These are phyloP conservation scores for Alsophila aescularia DNA, from an alignment of 2,888 invertebrate species.

Conservation along the genomic window DNA sequence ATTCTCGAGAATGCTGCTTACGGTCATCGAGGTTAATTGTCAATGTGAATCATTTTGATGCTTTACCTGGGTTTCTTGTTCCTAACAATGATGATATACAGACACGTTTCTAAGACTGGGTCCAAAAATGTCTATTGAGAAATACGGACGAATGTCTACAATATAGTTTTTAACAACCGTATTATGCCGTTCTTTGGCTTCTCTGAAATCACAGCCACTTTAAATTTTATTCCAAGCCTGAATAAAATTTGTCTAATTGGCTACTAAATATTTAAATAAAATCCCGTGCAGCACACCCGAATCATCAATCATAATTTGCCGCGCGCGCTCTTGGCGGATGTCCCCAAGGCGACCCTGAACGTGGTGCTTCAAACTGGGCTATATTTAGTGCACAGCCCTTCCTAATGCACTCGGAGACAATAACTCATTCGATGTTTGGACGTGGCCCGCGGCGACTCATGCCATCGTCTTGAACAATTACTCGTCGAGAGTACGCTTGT, in stretches of 20 bases:
- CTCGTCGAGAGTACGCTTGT: conserved; percentile 26
- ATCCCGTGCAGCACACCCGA: conserved; percentile 58
- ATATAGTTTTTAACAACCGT: too few species aligned
- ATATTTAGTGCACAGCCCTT: conserved; percentile 69
- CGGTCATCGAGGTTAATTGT: too few species aligned
- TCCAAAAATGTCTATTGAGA: too few species aligned
- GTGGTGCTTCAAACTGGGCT: conserved; percentile 44
- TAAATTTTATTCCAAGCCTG: not conserved
- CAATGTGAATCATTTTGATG: too few species aligned
- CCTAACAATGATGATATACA: too few species aligned
- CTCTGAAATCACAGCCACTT: not conserved
- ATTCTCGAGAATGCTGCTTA: too few species aligned
- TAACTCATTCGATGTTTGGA: conserved; percentile 67
- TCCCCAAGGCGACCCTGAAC: conserved; percentile 69
- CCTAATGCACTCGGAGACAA: conserved; percentile 55
- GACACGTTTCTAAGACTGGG: too few species aligned
- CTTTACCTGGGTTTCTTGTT: too few species aligned
- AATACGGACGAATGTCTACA: too few species aligned
- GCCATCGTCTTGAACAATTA: conserved; percentile 33
- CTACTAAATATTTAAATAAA: conserved; percentile 42
- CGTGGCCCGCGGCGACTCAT: conserved; percentile 41
- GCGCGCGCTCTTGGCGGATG: conserved; percentile 70
- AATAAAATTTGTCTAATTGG: not conserved
- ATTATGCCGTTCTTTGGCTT: too few species aligned
- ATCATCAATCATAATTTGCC: conserved; percentile 78